Evolutionary conservation across 2,888 invertebrate species (phyloP), one percentile per base, ranked within the genome.

Genomic region (Phalera bucephala): DNA sequence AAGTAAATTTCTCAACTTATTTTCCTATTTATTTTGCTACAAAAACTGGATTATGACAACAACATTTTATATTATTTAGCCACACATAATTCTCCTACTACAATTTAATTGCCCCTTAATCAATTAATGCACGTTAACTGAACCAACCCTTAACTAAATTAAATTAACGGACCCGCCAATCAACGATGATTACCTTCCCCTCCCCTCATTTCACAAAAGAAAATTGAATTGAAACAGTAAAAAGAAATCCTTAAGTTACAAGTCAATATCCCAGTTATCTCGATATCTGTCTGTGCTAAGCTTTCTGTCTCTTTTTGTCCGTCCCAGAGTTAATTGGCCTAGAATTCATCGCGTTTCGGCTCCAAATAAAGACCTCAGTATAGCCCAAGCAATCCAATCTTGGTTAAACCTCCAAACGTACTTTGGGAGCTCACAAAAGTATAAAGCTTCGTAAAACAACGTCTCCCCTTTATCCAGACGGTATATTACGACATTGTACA

Each of bases 361-460:
- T 47, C 45, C 34, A 47, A 39, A 39, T 25, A 21, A 13, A 27
- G 30, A 38, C 29, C 39, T 32, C 33, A 38, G 39, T 41, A 41
- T 52, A 46, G 45, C 29, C 34, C 42, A 41, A 40, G 29, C 42
- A 49, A 55, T 52, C 46, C 52, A 54, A 53, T 50, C 47, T 38
- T 30, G 45, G 50, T 49, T 46, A 44, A 50, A 49, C 52, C 52
- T 53, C 42, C 23, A 38, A 44, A 36, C 43, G 40, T 50, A 64
- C 52, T 56, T 54, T 45, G 38, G 47, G 36, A 59, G 48, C 49
- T 54, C 32, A 20, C 32, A 15, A 54, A 43, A 54, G 43, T 52
- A 59, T 46, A 50, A 57, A 44, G 53, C 56, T 49, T 50, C 48
- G 46, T 52, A 51, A 58, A 55, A 56, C 48, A 56, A 50, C 53